A percentile compares a stretch with the other conserved stretches of the same genome.
Evolutionary conservation across 2,888 invertebrate species (phyloP).

Genomic region (Cordilura impudica): DNA sequence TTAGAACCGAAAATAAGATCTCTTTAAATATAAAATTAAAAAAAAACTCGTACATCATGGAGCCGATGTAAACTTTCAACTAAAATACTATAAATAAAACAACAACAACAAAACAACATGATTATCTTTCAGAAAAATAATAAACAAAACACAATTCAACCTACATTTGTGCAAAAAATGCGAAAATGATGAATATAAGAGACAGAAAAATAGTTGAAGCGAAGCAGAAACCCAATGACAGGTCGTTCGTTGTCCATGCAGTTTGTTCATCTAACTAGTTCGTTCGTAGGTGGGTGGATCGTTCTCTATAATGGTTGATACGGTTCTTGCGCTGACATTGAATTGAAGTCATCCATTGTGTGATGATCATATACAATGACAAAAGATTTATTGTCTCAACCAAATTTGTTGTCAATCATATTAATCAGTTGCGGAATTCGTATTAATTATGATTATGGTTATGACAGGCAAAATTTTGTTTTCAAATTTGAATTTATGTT

Average conservation of each 20-base stretch:
- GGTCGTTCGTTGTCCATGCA: neutral
- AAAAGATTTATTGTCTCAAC: too few species aligned
- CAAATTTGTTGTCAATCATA: too few species aligned
- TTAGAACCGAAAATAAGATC: too few species aligned
- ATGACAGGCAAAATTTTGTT: too few species aligned
- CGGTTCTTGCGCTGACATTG: slow-evolving; percentile 9
- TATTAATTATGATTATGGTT: too few species aligned
- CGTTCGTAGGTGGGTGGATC: neutral
- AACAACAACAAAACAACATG: neutral
- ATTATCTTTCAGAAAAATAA: neutral
- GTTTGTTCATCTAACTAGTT: neutral
- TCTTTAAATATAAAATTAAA: too few species aligned
- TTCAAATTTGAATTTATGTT: too few species aligned
- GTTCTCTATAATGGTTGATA: slow-evolving; percentile 7
- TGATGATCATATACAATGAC: neutral
- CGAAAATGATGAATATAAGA: slow-evolving; percentile 6
- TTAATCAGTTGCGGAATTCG: too few species aligned
- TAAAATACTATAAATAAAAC: slow-evolving; percentile 7
- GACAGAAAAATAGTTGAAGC: slow-evolving; percentile 19
- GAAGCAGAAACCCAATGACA: slow-evolving; percentile 24
- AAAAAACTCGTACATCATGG: too few species aligned
- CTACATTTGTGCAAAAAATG: slow-evolving; percentile 33
- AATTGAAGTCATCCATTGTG: slow-evolving; percentile 1
- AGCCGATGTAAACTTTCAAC: neutral
- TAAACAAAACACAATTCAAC: slow-evolving; percentile 11